Base-by-base conservation (phyloP, 2,888 invertebrate species). In the Athalia rosae region DNA sequence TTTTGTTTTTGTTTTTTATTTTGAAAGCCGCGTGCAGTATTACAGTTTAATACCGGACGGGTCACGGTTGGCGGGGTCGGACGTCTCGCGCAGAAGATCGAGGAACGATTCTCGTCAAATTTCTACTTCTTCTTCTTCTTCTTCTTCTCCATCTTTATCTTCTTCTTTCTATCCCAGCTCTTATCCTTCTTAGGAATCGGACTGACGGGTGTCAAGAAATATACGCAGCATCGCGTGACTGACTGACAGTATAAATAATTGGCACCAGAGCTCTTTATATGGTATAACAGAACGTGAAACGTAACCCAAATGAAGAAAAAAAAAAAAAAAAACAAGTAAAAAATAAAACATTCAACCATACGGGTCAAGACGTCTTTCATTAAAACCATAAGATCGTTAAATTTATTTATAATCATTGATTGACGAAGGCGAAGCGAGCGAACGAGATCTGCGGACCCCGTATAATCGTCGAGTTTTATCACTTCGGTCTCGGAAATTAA, bases 161-260 rank as follows among this genome's bases (percentile, higher is more conserved):
- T 61, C 61, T 61, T 0, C 28, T 28, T 13, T 15, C 13, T 59
- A 13, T 61, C 61, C 61, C 8, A n/a, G 9, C n/a, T 53, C 53
- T 53, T 53, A 53, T 50, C 53, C 28, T 28, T 28, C 28, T 28
- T 28, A 28, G 28, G 28, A 28, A 28, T 28, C 28, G 28, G 28
- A 6, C 41, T 50, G 67, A 67, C 67, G 67, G 67, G 67, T 67
- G 67, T 67, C 67, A 67, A 67, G 67, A 41, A 59, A 59, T n/a
- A n/a, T 59, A n/a, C 13, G 4, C 28, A 43, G 41, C 53, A 28
- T 67, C 67, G 67, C 67, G 67, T 67, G 67, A 50, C 67, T 50
- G 67, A 67, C 67, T 67, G 67, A 67, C 67, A 50, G 67, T 50
- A 28, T 28, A 50, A 67, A 67, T 67, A 67, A 67, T 67, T 67